A percentile compares a stretch with the other conserved stretches of the same genome.
phyloP scores from a whole-genome alignment of 2,797 vertebrate species.

The Tenualosa ilisha region DNA sequence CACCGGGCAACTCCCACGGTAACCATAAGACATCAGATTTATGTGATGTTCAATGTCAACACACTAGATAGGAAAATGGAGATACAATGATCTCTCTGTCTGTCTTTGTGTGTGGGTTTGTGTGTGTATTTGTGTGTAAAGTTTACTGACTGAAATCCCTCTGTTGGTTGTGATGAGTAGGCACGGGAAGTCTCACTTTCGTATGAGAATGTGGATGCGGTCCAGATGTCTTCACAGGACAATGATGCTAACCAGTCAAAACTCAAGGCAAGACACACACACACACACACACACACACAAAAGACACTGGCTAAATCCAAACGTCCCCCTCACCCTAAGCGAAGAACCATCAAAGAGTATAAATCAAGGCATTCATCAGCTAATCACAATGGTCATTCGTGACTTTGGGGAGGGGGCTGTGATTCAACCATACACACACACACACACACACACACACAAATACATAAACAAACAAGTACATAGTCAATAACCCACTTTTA shows the following conservation, averaged over 20 bases:
- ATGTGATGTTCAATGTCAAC: background rate
- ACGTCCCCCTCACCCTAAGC: too few species aligned
- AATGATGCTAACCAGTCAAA: conserved; percentile 75
- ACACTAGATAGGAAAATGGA: background rate
- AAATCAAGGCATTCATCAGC: too few species aligned
- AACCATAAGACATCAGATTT: conserved; percentile 46
- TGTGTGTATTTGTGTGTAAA: conserved; percentile 54
- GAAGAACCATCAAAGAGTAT: too few species aligned
- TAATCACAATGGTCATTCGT: too few species aligned
- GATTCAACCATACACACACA: background rate
- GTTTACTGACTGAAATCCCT: conserved; percentile 78
- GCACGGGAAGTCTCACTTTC: conserved; percentile 78
- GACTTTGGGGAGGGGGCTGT: too few species aligned
- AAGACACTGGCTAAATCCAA: background rate
- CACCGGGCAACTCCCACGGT: conserved; percentile 84
- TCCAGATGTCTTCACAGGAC: conserved; percentile 67
- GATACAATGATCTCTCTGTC: background rate
- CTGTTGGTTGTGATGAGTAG: conserved; percentile 78
- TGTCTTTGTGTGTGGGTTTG: background rate
- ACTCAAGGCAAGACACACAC: conserved; percentile 76
- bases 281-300: conserved; percentile 21
- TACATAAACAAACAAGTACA: background rate
- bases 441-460: background rate
- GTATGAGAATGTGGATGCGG: conserved; percentile 80
- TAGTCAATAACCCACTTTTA: background rate